Evolutionary conservation across 2,113 vertebrate genomes (phyloP).

Genomic region (Dromas ardeola): DNA sequence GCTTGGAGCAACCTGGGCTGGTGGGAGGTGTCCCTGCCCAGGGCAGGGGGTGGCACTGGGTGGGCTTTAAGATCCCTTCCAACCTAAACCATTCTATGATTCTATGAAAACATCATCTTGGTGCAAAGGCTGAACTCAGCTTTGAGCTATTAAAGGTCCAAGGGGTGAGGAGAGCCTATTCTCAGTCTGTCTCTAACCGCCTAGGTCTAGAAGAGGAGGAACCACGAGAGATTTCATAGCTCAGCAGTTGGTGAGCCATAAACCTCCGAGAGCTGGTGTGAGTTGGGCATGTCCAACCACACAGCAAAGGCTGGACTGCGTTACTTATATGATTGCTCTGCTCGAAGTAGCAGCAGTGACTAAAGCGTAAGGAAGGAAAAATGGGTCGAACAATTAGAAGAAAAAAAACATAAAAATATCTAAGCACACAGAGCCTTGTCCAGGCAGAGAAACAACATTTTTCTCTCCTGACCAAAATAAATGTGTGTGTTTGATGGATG

Average conservation of each 20-base stretch:
- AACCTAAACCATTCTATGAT: neutral
- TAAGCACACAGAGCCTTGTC: neutral
- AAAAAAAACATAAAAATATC: neutral
- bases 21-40: neutral
- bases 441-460: neutral
- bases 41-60: neutral
- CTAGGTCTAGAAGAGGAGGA: neutral
- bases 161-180: neutral
- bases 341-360: neutral
- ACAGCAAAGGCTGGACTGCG: neutral
- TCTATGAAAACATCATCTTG: neutral
- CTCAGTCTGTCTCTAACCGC: neutral
- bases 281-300: neutral
- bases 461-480: slow-evolving; percentile 20
- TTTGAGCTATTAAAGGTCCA: neutral
- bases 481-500: neutral
- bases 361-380: neutral
- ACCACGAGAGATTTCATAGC: neutral
- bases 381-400: neutral
- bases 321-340: neutral
- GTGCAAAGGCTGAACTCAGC: neutral
- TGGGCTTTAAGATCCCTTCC: neutral
- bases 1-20: neutral
- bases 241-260: neutral
- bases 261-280: neutral